A percentile compares a stretch with the other conserved stretches of the same genome.
phyloP scores from a whole-genome alignment of 2,888 invertebrate genomes.

The Callinectes sapidus region DNA sequence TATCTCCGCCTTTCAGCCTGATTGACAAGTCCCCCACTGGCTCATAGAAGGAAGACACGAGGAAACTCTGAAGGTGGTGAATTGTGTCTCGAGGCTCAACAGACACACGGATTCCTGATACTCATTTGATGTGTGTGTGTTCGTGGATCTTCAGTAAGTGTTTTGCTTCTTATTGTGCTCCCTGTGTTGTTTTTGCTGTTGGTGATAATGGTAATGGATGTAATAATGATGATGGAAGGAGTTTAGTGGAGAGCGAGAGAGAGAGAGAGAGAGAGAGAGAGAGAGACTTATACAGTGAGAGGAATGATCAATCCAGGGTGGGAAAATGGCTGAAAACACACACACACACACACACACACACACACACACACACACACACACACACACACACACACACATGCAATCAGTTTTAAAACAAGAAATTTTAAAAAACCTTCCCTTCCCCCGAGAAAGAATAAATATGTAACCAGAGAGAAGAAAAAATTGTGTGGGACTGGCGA shows the following conservation, averaged over 20 bases:
- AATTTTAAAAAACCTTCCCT: not conserved
- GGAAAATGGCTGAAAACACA: too few relatives aligned
- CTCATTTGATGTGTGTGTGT: not conserved
- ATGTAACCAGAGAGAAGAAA: too few relatives aligned
- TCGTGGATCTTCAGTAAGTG: not conserved
- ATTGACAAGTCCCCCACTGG: constrained; percentile 39
- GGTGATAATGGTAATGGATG: not conserved
- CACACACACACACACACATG: too few relatives aligned
- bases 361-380: too few relatives aligned
- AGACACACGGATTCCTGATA: not conserved
- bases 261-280: not conserved
- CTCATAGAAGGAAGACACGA: constrained; percentile 34
- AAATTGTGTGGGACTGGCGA: not conserved
- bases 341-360: too few relatives aligned
- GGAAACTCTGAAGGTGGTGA: not conserved
- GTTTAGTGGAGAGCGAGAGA: not conserved
- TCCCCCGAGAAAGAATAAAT: not conserved
- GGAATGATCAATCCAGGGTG: too few relatives aligned
- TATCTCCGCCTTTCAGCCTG: constrained; percentile 14
- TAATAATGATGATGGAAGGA: not conserved
- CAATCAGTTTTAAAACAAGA: not conserved
- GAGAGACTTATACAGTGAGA: not conserved
- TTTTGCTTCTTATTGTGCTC: not conserved
- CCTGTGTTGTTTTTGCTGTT: not conserved
- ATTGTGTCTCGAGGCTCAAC: not conserved